These are phyloP conservation scores for Propithecus perrieri DNA, from an alignment of 2,797 vertebrate species.

Conservation along the genomic window DNA sequence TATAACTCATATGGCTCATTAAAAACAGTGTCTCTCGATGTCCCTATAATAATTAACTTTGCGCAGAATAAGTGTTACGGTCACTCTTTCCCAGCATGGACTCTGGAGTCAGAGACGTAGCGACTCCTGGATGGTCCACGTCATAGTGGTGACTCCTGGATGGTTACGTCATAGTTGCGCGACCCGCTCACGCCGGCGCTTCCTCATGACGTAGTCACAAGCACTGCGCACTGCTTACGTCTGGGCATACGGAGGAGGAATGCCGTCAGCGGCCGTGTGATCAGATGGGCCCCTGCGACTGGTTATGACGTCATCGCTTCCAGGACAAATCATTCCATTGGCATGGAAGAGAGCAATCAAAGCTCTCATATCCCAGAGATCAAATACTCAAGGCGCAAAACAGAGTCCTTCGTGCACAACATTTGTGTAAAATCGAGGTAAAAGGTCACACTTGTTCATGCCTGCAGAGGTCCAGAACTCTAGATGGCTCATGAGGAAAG, in stretches of 20 bases:
- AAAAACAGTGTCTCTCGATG: background rate
- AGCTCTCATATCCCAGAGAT: background rate
- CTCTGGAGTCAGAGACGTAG: background rate
- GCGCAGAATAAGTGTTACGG: background rate
- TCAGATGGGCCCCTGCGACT: no score
- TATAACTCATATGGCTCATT: background rate
- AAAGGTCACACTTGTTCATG: no score
- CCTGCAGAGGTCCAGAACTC: background rate
- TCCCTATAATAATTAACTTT: background rate
- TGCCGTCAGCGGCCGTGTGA: no score
- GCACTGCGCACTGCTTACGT: accelerated
- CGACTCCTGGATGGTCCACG: no score
- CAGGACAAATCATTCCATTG: no score
- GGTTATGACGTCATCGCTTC: background rate
- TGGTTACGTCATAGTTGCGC: background rate
- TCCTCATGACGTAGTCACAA: background rate
- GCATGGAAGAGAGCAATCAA: no score
- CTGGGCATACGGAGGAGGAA: background rate
- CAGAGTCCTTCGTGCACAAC: accelerated
- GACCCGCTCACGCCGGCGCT: background rate
- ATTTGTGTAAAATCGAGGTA: background rate
- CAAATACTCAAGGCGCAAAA: no score
- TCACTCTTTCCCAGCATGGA: background rate
- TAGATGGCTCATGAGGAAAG: no score
- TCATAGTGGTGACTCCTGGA: background rate